phyloP scores from a whole-genome alignment of 1,140 invertebrate species.

The Dendrolimus punctatus region DNA sequence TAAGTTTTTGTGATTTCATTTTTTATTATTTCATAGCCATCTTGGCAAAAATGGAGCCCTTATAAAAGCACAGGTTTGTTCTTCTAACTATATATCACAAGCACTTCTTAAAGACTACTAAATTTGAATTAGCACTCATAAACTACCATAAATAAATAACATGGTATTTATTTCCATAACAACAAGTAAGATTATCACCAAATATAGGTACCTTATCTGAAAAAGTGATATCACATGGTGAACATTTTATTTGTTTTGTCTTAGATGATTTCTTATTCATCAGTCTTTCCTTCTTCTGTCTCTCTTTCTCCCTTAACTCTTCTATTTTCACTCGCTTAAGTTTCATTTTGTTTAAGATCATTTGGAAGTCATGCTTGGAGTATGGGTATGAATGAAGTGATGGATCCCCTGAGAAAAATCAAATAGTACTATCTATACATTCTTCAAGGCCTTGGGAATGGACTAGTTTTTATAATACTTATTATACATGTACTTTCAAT shows the following conservation, averaged over 20 bases:
- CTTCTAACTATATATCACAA: no score
- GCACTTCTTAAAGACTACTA: no score
- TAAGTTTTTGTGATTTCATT: no score
- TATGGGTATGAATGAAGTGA: slow-evolving; percentile 55
- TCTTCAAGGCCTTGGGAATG: no score
- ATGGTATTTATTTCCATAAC: not conserved
- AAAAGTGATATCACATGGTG: slow-evolving; percentile 55
- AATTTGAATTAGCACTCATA: no score
- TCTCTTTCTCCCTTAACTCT: slow-evolving; percentile 31
- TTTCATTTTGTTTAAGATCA: slow-evolving; percentile 60
- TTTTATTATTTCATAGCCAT: no score
- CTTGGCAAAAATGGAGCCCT: no score
- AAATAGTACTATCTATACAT: no score
- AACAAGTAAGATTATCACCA: not conserved
- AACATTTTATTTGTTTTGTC: slow-evolving; percentile 56
- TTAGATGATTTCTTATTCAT: slow-evolving; percentile 45
- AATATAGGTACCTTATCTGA: slow-evolving; percentile 36
- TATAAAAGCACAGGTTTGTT: no score
- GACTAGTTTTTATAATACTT: no score
- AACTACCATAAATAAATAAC: not conserved
- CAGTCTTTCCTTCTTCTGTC: slow-evolving; percentile 39
- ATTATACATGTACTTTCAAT: no score
- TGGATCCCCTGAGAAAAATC: slow-evolving; percentile 36
- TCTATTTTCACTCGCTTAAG: slow-evolving; percentile 42
- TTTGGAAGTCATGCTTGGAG: slow-evolving; percentile 63